Evolutionary conservation across 2,113 vertebrate species (phyloP).

Genomic region (Zingel zingel): DNA sequence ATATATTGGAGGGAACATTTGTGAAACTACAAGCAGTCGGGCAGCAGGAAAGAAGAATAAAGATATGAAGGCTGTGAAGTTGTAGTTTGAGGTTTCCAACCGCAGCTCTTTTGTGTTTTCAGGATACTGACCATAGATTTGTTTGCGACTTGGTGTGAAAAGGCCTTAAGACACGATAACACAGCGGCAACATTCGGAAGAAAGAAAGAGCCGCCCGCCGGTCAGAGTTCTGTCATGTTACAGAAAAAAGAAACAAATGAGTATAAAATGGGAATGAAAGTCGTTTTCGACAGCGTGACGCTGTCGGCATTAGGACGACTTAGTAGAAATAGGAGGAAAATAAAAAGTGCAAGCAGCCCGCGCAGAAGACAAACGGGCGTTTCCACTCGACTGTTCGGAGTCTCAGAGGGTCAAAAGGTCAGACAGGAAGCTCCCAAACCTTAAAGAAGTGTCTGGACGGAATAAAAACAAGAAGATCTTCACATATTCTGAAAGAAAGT

Average conservation of each 20-base stretch:
- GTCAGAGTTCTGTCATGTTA: constrained; percentile 31
- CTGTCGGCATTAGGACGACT: constrained; percentile 53
- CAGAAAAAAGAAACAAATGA: constrained; percentile 26
- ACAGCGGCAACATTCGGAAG: constrained; percentile 37
- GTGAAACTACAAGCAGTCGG: not conserved
- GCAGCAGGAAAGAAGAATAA: not conserved
- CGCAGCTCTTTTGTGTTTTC: not conserved
- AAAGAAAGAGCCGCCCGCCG: constrained; percentile 10
- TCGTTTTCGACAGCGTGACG: constrained; percentile 45
- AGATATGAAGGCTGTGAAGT: not conserved
- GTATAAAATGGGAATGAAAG: constrained; percentile 34
- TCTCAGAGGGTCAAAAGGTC: constrained; percentile 52
- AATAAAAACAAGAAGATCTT: constrained; percentile 33
- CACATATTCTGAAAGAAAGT: constrained; percentile 34
- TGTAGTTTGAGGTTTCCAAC: not conserved
- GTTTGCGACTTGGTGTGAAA: constrained; percentile 48
- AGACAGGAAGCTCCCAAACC: constrained; percentile 43
- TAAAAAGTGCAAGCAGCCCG: constrained; percentile 62
- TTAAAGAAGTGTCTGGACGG: constrained; percentile 32
- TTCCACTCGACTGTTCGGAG: constrained; percentile 39
- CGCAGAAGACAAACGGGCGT: constrained; percentile 27
- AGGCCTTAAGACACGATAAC: constrained; percentile 51
- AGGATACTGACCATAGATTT: not conserved
- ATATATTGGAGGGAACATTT: no score
- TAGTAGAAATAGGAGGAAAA: constrained; percentile 46